Evolutionary conservation across 2,888 invertebrate genomes (phyloP).

Genomic region (Epicampocera succincta): DNA sequence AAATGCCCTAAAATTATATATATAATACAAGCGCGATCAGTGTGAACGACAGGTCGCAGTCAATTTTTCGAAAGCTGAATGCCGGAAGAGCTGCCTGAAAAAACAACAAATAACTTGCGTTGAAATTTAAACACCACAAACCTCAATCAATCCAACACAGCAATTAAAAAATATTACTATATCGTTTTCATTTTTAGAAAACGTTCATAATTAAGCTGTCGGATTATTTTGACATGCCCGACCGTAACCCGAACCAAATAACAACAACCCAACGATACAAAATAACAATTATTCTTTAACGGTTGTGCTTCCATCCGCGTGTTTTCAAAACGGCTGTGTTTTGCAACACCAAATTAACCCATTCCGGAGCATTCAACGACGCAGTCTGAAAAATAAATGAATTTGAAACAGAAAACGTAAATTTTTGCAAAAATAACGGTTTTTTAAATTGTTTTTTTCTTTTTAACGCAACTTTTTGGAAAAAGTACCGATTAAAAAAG

Average conservation of each 20-base stretch:
- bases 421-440: no score
- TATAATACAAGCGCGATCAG: no score
- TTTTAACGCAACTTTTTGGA: no score
- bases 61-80: no score
- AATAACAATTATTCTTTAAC: slow-evolving; percentile 27
- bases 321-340: slow-evolving; percentile 6
- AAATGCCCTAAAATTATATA: no score
- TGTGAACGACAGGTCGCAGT: no score
- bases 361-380: neutral
- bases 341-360: slow-evolving; percentile 20
- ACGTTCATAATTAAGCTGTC: slow-evolving; percentile 80
- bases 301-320: slow-evolving; percentile 1
- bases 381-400: no score
- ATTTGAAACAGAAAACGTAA: no score
- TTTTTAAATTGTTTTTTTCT: no score
- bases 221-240: slow-evolving; percentile 80
- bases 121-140: slow-evolving; percentile 32
- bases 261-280: slow-evolving; percentile 33
- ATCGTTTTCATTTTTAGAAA: slow-evolving; percentile 67
- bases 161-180: slow-evolving; percentile 50
- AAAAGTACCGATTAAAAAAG: no score
- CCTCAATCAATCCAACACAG: neutral
- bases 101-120: neutral
- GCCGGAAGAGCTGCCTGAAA: neutral
- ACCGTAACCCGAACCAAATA: slow-evolving; percentile 70